Conservation (phyloP, 2,797 vertebrate species). For the Naso thynnoides region DNA sequence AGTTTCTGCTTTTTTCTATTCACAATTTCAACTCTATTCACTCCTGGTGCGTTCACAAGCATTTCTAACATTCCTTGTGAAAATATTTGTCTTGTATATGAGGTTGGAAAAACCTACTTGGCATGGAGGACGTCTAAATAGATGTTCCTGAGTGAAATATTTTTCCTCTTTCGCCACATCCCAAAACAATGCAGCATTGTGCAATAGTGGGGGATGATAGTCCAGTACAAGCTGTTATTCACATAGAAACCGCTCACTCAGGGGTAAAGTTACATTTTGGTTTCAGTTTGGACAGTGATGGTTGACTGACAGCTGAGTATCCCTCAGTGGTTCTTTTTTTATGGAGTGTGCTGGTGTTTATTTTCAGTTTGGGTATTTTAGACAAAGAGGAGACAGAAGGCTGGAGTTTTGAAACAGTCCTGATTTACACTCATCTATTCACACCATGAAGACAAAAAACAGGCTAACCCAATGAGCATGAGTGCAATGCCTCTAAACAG, state of each 20-base stretch:
- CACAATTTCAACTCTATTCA: slow-evolving; percentile 45
- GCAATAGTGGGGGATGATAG: slow-evolving; percentile 40
- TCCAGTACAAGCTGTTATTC: slow-evolving; percentile 56
- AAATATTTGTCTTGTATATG: slow-evolving; percentile 70
- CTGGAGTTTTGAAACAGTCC: slow-evolving; percentile 16
- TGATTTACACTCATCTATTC: slow-evolving; percentile 9
- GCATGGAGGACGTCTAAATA: slow-evolving; percentile 51
- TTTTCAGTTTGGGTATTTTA: slow-evolving; percentile 34
- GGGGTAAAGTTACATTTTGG: slow-evolving; percentile 46
- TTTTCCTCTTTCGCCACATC: slow-evolving; percentile 53
- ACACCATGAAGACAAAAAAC: slow-evolving; percentile 1
- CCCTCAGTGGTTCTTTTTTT: slow-evolving; percentile 54
- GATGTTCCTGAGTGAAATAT: slow-evolving; percentile 55
- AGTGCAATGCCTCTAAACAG: background rate
- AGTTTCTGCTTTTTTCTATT: slow-evolving; percentile 67
- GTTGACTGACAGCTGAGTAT: slow-evolving; percentile 65
- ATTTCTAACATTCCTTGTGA: slow-evolving; percentile 61
- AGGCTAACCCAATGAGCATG: slow-evolving; percentile 8
- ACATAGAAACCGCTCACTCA: slow-evolving; percentile 49
- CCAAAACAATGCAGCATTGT: slow-evolving; percentile 73
- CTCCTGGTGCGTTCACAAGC: slow-evolving; percentile 35
- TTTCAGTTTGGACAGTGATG: slow-evolving; percentile 61
- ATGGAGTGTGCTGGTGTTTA: slow-evolving; percentile 37
- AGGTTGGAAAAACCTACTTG: slow-evolving; percentile 66
- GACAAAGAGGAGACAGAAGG: slow-evolving; percentile 5